Base-by-base conservation (phyloP, 2,797 vertebrate species). In the Rhinatrema bivittatum region DNA sequence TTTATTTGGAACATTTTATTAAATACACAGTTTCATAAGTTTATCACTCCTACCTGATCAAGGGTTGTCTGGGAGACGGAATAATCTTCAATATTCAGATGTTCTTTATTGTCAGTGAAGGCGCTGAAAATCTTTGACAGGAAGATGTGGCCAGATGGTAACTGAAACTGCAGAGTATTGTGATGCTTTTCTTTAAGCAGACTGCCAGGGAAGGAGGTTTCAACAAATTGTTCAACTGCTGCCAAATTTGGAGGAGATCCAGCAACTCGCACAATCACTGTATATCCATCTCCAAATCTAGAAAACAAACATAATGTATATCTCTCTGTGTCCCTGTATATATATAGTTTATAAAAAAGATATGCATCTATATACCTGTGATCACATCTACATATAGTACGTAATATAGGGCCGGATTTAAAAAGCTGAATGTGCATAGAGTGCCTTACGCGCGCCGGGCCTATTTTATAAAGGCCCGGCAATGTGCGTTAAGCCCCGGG, bases 141-240 rank as follows among this genome's bases (percentile, higher is more conserved):
- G 46, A 41, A 42, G 47, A 37, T 50, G 53, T 45, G 52, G 46
- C 49, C 64, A 65, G 65, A 59, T 58, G 59, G 64, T 16, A 45
- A 30, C 6, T 53, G 59, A 35, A 50, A 56, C 43, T 29, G 27
- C n/a, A 53, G 43, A 33, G 42, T 42, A 26, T 36, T 50, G 29
- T 33, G 32, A 10, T 45, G 36, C 24, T 39, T 61, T 54, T 51
- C 29, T 45, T 54, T 10, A 29, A 34, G 25, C 24, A 32, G 20
- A 42, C 36, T 42, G 50, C 27, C 32, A 14, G 42, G n/a, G 21
- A 36, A 29, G 25, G 50, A 25, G 37, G 45, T 25, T 41, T 20
- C n/a, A 0, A 0, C 21, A 46, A 62, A 42, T 23, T 23, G 38
- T 42, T 36, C 28, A 0, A 0, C 6, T 21, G 10, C 2, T 23